These are phyloP conservation scores for Lasiurus borealis DNA, from an alignment of 2,113 vertebrate species.

Conservation along the genomic window DNA sequence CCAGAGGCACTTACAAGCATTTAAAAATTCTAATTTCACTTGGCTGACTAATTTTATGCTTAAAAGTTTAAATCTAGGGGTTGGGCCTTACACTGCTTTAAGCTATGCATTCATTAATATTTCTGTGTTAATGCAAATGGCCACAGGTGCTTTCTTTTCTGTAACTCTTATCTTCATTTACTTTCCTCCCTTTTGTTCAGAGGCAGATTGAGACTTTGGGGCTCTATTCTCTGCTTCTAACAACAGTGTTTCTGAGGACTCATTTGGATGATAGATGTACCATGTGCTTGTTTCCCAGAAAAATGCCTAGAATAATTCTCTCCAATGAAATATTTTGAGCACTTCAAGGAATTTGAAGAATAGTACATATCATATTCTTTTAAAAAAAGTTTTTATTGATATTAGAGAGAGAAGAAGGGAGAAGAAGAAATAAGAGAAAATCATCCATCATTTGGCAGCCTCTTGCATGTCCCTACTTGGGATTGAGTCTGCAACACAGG, in stretches of 20 bases:
- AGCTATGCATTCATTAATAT: background rate
- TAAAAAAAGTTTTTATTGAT: too few relatives aligned
- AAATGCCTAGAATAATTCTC: constrained; percentile 61
- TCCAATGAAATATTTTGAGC: constrained; percentile 54
- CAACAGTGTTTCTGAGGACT: background rate
- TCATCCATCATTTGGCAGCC: too few relatives aligned
- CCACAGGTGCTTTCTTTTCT: background rate
- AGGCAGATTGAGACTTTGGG: background rate
- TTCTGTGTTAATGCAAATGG: background rate
- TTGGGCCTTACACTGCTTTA: background rate
- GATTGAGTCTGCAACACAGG: too few relatives aligned
- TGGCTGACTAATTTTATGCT: constrained; percentile 38
- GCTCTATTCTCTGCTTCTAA: background rate
- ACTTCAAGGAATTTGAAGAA: constrained; percentile 73
- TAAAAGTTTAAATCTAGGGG: constrained; percentile 42
- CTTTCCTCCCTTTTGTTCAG: background rate
- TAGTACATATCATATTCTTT: constrained; percentile 38
- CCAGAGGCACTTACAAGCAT: constrained; percentile 56
- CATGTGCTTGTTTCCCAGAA: constrained; percentile 48
- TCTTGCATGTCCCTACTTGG: too few relatives aligned
- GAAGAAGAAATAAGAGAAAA: too few relatives aligned
- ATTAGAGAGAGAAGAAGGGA: too few relatives aligned
- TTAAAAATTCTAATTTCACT: constrained; percentile 68
- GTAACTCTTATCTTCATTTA: background rate
- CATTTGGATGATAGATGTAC: constrained; percentile 27